A percentile compares a stretch with the other conserved stretches of the same genome.
These are phyloP conservation scores for Aspidiotus destructor DNA, from an alignment of 2,888 invertebrate genomes.

Conservation along the genomic window DNA sequence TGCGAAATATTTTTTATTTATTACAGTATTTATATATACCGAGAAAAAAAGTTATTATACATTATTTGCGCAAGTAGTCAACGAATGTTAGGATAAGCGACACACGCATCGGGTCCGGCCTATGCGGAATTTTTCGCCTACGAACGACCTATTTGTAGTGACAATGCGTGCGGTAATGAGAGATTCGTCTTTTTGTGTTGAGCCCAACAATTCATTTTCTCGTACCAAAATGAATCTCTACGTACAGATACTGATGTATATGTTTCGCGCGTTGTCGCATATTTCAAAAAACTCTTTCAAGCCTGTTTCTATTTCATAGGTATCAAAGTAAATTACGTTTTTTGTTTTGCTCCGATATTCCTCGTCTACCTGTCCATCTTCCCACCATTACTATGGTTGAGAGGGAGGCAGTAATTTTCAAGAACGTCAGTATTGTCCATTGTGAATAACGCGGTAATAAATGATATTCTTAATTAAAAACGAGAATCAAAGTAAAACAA, in stretches of 20 bases:
- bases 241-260: neutral
- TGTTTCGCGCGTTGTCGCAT: neutral
- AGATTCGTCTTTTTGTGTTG: neutral
- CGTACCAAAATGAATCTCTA: neutral
- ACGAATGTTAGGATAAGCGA: no score
- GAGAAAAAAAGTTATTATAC: no score
- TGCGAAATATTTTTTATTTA: no score
- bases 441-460: neutral
- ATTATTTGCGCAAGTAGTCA: no score
- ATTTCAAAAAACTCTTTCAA: neutral
- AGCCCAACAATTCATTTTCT: slow-evolving; percentile 1
- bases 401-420: no score
- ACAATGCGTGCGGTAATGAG: neutral
- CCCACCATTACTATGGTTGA: no score
- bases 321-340: neutral
- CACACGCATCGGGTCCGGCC: neutral
- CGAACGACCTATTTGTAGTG: slow-evolving; percentile 2
- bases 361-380: no score
- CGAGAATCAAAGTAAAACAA: slow-evolving; percentile 16
- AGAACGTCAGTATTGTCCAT: neutral
- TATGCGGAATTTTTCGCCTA: neutral
- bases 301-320: neutral
- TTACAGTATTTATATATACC: no score
- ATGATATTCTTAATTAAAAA: slow-evolving; percentile 18
- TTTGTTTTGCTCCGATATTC: neutral